Conservation (phyloP, 2,888 invertebrate genomes). For the Macrophya annulata region DNA sequence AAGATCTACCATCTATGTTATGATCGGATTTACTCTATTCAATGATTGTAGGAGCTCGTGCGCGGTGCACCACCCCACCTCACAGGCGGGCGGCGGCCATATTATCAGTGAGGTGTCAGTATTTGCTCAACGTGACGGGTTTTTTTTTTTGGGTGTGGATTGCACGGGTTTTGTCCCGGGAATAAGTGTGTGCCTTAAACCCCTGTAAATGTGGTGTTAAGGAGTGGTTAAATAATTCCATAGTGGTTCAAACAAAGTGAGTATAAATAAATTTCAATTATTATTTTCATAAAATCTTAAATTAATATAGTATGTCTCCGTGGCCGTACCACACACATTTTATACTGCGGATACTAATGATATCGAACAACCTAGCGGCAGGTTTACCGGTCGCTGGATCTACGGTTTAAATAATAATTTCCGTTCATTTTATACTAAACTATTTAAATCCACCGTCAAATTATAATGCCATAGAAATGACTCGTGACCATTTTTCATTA, state of each 20-base stretch:
- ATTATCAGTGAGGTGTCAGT: conserved; percentile 79
- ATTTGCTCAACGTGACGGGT: conserved; percentile 78
- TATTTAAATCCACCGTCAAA: background rate
- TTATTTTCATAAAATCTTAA: background rate
- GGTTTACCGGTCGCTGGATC: conserved; percentile 62
- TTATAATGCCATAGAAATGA: background rate
- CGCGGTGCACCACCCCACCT: conserved; percentile 32
- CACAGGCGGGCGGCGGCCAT: conserved; percentile 75
- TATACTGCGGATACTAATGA: conserved; percentile 9
- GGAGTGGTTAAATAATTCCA: conserved; percentile 34
- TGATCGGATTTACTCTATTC: background rate
- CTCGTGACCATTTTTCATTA: background rate
- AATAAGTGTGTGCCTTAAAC: conserved; percentile 49
- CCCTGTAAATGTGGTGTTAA: conserved; percentile 54
- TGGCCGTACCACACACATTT: conserved; percentile 7
- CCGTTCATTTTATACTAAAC: conserved; percentile 19
- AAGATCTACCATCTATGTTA: background rate
- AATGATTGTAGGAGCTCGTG: conserved; percentile 31
- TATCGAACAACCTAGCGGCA: conserved; percentile 47
- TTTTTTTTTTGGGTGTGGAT: conserved; percentile 79
- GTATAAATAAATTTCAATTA: background rate
- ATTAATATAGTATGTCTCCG: conserved; percentile 22
- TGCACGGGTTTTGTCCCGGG: conserved; percentile 67
- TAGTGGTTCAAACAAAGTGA: conserved; percentile 35
- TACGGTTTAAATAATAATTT: conserved; percentile 61